Conservation (phyloP, 1,140 invertebrate genomes). For the Megalopta genalis region DNA sequence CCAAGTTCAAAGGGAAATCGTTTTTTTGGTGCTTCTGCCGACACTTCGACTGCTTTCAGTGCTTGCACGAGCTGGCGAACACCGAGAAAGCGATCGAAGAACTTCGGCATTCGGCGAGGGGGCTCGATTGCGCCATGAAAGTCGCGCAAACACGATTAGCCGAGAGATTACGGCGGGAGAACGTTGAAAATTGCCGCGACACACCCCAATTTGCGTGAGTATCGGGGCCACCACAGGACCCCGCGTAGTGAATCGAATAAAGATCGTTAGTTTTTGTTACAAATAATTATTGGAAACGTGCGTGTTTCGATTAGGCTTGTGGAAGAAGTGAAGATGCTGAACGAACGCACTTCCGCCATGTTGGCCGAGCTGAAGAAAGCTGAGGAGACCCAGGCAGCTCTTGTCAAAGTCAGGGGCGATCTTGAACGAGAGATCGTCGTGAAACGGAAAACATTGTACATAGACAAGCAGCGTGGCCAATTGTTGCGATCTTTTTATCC, state of each 20-base stretch:
- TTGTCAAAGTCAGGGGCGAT: slow-evolving; percentile 82
- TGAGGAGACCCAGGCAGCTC: slow-evolving; percentile 81
- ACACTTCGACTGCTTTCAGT: slow-evolving; percentile 71
- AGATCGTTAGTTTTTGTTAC: not conserved
- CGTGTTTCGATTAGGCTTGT: slow-evolving; percentile 79
- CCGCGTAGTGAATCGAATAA: not conserved
- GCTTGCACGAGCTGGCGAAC: slow-evolving; percentile 84
- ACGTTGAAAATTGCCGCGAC: slow-evolving; percentile 88
- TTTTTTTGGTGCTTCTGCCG: too few relatives aligned
- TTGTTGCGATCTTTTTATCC: slow-evolving; percentile 85
- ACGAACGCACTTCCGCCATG: slow-evolving; percentile 84
- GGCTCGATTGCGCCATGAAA: slow-evolving; percentile 87
- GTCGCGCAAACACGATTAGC: slow-evolving; percentile 88
- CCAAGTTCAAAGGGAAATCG: not conserved
- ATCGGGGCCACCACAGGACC: not conserved
- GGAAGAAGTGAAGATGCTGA: slow-evolving; percentile 86
- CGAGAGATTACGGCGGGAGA: slow-evolving; percentile 83
- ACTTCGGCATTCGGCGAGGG: slow-evolving; percentile 82
- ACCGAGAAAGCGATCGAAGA: slow-evolving; percentile 85
- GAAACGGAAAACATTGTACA: slow-evolving; percentile 85
- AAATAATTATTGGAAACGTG: not conserved
- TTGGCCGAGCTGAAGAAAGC: slow-evolving; percentile 82
- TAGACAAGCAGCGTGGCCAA: slow-evolving; percentile 85
- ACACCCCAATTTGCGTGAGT: slow-evolving; percentile 83
- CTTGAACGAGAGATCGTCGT: slow-evolving; percentile 87